Evolutionary conservation across 2,888 invertebrate species (phyloP), one percentile per base, ranked within the genome.

Genomic region (Mycalesis mineus): DNA sequence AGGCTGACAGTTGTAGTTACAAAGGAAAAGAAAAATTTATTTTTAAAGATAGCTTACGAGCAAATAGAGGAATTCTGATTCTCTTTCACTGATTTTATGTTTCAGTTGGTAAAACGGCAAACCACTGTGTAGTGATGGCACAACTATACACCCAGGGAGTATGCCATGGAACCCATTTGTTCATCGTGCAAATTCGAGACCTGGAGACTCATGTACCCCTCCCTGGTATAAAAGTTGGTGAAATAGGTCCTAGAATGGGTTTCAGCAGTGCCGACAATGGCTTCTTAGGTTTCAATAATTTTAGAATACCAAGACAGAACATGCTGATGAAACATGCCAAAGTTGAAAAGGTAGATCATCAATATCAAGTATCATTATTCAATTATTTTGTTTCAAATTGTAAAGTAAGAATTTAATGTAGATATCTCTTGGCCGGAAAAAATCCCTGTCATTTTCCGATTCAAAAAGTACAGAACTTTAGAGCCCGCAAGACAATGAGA

Each of bases 291-390:
- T 94, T 99, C 55, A 92, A 96, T 49, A 91, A 96, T 67, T 94
- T 96, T 7, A 92, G 97, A 68, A 95, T 98, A 77, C 98, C 98
- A 0, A 91, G 97, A 54, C 92, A 91, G n/a, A 90, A 96, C 64
- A 96, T 98, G 97, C 81, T 98, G 37, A 98, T 98, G 98, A 96
- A 95, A 80, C 95, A 97, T 81, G 95, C 96, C 7, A 92, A 97
- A 88, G 96, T 98, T 69, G 78, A 92, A 41, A 83, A 91, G 79
- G 92, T 92, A 74, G 69, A 64, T 59, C 40, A 8, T n/a, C 28
- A 29, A n/a, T 11, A n/a, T n/a, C n/a, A n/a, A n/a, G n/a, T n/a
- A n/a, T n/a, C n/a, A n/a, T n/a, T n/a, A n/a, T n/a, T n/a, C n/a
- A n/a, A n/a, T n/a, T n/a, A n/a, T n/a, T n/a, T n/a, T n/a, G n/a